A percentile compares a stretch with the other conserved stretches of the same genome.
These are phyloP conservation scores for Melinaea marsaeus DNA, from an alignment of 2,888 invertebrate species.

Conservation along the genomic window DNA sequence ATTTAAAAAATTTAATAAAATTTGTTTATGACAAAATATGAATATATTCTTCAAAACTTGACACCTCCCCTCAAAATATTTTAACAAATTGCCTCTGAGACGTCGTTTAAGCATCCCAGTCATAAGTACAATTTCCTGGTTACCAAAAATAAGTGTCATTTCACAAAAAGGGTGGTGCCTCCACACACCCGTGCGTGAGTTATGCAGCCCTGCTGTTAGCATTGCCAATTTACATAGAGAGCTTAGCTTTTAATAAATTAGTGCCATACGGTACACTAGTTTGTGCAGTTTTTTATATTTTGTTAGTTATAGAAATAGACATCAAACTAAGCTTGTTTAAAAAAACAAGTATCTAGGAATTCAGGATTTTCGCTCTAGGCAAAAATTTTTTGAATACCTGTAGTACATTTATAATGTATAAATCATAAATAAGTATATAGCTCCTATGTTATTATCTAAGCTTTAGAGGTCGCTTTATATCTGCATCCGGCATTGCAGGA, in stretches of 20 bases:
- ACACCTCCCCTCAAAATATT: constrained; percentile 37
- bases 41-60: constrained; percentile 33
- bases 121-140: constrained; percentile 66
- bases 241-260: constrained; percentile 64
- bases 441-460: too few species aligned
- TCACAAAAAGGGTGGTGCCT: constrained; percentile 58
- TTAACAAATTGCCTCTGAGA: constrained; percentile 54
- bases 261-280: constrained; percentile 35
- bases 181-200: constrained; percentile 40
- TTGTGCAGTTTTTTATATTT: too few species aligned
- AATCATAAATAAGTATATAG: too few species aligned
- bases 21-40: constrained; percentile 24
- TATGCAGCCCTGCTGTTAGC: constrained; percentile 52
- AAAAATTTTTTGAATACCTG: too few species aligned
- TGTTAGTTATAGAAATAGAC: too few species aligned
- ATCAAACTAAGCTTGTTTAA: too few species aligned
- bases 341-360: too few species aligned
- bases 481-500: too few species aligned
- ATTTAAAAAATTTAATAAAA: constrained; percentile 17
- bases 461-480: too few species aligned
- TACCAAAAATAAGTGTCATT: constrained; percentile 67
- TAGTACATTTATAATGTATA: too few species aligned
- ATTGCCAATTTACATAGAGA: constrained; percentile 67
- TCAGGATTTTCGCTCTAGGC: too few species aligned
- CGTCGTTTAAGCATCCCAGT: constrained; percentile 49